Percentiles rank a stretch among this genome's conserved stretches.
Conservation (phyloP, 1,140 invertebrate species). For the Aricia agestis region DNA sequence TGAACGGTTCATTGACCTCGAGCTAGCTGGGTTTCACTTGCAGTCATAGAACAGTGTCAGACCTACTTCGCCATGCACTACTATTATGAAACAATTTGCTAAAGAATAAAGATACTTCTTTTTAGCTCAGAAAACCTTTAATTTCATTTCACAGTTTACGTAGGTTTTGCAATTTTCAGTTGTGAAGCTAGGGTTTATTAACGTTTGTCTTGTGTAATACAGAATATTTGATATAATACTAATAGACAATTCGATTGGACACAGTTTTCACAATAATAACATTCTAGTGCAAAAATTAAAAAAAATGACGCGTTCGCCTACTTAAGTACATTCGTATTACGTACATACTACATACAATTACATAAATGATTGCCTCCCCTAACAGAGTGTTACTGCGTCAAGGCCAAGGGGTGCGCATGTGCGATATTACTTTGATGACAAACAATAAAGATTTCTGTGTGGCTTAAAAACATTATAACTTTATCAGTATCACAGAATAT, state of each 20-base stretch:
- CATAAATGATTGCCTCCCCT: constrained; percentile 26
- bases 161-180: no score
- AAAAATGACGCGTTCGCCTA: neutral
- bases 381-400: constrained; percentile 38
- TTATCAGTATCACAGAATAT: no score
- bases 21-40: constrained; percentile 68
- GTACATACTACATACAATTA: constrained; percentile 14
- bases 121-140: neutral
- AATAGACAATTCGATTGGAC: no score
- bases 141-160: no score
- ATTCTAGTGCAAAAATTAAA: no score
- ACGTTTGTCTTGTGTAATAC: no score
- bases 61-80: constrained; percentile 62
- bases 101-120: neutral
- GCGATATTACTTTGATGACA: constrained; percentile 35
- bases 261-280: no score
- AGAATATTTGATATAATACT: no score
- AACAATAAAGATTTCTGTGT: constrained; percentile 42
- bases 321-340: neutral
- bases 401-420: constrained; percentile 48
- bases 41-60: constrained; percentile 57
- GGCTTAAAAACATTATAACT: constrained; percentile 17
- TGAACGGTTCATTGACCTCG: constrained; percentile 70
- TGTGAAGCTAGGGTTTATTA: no score
- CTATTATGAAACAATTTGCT: constrained; percentile 52